Conservation (phyloP, 1,140 invertebrate genomes). For the Macrocentrus cingulum region DNA sequence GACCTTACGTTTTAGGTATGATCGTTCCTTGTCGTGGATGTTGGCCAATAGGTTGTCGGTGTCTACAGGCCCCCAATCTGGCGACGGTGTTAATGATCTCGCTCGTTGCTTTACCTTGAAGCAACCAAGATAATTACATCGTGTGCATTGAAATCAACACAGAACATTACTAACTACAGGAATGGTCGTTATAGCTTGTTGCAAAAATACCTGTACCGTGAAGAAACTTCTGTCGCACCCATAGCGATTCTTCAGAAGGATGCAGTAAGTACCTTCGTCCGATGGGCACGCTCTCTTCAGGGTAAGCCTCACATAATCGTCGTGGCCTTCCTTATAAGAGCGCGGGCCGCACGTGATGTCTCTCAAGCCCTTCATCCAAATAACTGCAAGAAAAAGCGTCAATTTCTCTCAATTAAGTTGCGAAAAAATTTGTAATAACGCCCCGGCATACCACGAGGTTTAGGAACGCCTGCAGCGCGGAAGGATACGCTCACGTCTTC, state of each 20-base stretch:
- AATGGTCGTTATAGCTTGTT: no score
- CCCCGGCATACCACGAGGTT: slow-evolving; percentile 69
- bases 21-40: slow-evolving; percentile 52
- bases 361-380: slow-evolving; percentile 81
- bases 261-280: slow-evolving; percentile 93
- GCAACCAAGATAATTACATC: no score
- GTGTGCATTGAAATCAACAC: no score
- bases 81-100: slow-evolving; percentile 67
- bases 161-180: no score
- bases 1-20: slow-evolving; percentile 66
- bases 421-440: neutral
- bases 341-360: slow-evolving; percentile 79
- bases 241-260: slow-evolving; percentile 86
- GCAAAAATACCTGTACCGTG: slow-evolving; percentile 71
- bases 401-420: neutral
- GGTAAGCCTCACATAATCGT: slow-evolving; percentile 83
- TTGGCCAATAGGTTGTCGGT: slow-evolving; percentile 48
- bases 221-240: slow-evolving; percentile 85
- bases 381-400: slow-evolving; percentile 63
- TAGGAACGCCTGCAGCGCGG: slow-evolving; percentile 76
- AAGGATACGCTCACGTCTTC: slow-evolving; percentile 82
- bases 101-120: slow-evolving; percentile 67
- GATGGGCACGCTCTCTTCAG: slow-evolving; percentile 80
- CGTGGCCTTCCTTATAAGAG: slow-evolving; percentile 77
- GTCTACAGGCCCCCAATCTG: slow-evolving; percentile 59